These are phyloP conservation scores for Theretra japonica DNA, from an alignment of 2,888 invertebrate species.

Conservation along the genomic window DNA sequence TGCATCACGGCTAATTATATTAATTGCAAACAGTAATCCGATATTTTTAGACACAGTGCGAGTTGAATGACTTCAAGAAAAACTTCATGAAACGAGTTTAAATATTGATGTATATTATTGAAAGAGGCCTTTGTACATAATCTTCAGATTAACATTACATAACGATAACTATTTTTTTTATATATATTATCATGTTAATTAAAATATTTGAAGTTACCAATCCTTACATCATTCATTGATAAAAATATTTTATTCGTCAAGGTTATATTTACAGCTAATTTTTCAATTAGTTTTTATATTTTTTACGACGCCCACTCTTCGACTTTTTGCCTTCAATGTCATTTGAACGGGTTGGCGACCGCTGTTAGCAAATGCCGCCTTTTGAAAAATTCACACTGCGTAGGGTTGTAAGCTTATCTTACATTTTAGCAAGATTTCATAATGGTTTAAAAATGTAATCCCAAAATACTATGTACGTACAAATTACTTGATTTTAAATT, in stretches of 20 bases:
- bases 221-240: neutral
- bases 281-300: neutral
- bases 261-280: neutral
- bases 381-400: neutral
- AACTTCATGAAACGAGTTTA: too few relatives aligned
- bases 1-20: too few relatives aligned
- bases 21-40: too few relatives aligned
- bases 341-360: conserved; percentile 43
- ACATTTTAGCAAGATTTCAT: too few relatives aligned
- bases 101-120: too few relatives aligned
- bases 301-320: neutral
- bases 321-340: conserved; percentile 15
- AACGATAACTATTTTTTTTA: too few relatives aligned
- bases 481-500: too few relatives aligned
- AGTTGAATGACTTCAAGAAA: too few relatives aligned
- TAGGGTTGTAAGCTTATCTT: neutral
- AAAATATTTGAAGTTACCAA: neutral
- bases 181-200: neutral
- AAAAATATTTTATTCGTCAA: neutral
- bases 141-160: too few relatives aligned
- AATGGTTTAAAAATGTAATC: too few relatives aligned
- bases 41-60: too few relatives aligned
- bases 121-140: neutral
- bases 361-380: neutral
- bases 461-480: too few relatives aligned